Base-by-base conservation (phyloP, 2,888 invertebrate species). In the Scelioninae gen. 2 region DNA sequence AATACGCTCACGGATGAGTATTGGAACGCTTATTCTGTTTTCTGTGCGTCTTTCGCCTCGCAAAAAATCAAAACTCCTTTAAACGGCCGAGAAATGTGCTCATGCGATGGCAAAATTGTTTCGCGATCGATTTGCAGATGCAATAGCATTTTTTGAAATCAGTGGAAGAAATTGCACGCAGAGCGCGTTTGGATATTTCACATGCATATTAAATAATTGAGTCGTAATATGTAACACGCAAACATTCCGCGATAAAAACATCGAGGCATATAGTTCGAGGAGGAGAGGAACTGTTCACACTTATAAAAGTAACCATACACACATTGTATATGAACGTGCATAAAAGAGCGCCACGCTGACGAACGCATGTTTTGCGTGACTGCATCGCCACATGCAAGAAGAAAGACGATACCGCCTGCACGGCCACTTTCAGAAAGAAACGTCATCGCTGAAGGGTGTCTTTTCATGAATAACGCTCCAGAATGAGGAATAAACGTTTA, bases 331-430 rank as follows among this genome's bases (percentile, higher is more conserved):
- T 48, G 69, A 53, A 69, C 25, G 57, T 65, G 69, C 64, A 73
- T 69, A 70, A 75, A 75, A 63, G 67, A 70, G 67, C 70, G 46
- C 45, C 48, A 65, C 50, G 65, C 65, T 69, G 69, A 73, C 65
- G 69, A 71, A 72, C 64, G 67, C 63, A 57, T 63, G 68, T 71
- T 67, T 74, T 67, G 60, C 68, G 69, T 64, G 73, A 73, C 72
- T 74, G 60, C 63, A 61, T 50, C 63, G 60, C 55, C 55, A 60
- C 69, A 73, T 75, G 73, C 73, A 33, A 61, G 52, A 67, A 71
- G 77, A 76, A 76, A 76, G 70, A 75, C 72, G 76, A 76, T 74
- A 67, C 72, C 64, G 71, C 74, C 43, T 33, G 65, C 52, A 22
- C 57, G 53, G 46, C 73, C 67, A 63, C 65, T 46, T 60, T 69